These are phyloP conservation scores for Anguilla obscura DNA, from an alignment of 2,797 vertebrate species.

Conservation along the genomic window DNA sequence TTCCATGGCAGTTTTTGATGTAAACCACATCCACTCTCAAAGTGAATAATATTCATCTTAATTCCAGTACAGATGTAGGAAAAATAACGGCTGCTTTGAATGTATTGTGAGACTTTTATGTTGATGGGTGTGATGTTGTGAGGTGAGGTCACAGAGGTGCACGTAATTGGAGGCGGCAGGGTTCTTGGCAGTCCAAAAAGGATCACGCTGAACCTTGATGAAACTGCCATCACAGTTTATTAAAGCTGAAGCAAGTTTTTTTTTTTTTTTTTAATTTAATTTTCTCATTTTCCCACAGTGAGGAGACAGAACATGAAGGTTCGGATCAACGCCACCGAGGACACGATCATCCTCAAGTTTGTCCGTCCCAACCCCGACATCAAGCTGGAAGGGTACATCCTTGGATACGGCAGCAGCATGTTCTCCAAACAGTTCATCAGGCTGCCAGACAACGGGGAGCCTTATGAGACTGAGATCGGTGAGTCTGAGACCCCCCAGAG, in stretches of 20 bases:
- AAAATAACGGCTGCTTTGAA: not conserved
- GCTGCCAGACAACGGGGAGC: conserved; percentile 83
- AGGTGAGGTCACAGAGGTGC: too few relatives aligned
- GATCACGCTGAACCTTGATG: not conserved
- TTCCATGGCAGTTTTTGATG: not conserved
- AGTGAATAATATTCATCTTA: not conserved
- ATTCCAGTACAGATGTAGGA: not conserved
- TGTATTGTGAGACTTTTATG: not conserved
- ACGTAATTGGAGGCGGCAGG: too few relatives aligned
- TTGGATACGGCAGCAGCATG: conserved; percentile 90
- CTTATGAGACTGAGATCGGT: conserved; percentile 87
- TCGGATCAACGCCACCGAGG: conserved; percentile 86
- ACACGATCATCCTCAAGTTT: conserved; percentile 90
- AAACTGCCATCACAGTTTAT: not conserved
- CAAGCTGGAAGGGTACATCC: conserved; percentile 89
- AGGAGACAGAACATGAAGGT: conserved; percentile 88
- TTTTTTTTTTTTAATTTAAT: not conserved
- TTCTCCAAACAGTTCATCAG: conserved; percentile 91
- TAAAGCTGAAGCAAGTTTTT: not conserved
- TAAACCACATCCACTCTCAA: not conserved
- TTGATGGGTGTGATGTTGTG: too few relatives aligned
- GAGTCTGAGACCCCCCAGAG: conserved; percentile 50
- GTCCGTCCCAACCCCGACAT: conserved; percentile 76
- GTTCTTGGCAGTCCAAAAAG: too few relatives aligned
- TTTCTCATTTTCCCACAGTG: conserved; percentile 64